Evolutionary conservation across 2,113 vertebrate species (phyloP), one percentile per base, ranked within the genome.

Genomic region (Toxotes jaculatrix): DNA sequence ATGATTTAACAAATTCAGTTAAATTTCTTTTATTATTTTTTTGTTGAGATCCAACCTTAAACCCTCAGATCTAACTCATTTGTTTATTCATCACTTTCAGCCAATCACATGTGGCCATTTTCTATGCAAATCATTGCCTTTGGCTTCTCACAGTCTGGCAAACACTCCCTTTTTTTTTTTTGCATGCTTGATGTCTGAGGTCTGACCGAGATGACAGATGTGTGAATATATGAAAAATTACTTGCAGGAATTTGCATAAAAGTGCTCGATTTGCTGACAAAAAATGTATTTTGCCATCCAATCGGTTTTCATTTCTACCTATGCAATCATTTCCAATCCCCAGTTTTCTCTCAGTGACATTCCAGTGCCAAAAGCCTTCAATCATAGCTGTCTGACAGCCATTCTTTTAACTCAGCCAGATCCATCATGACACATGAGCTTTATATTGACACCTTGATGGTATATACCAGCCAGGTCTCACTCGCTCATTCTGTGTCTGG

Each of bases 181-280:
- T 85, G 74, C 89, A 85, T 85, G 66, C 74, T 86, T 64, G 40
- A 87, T 83, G 82, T 89, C 80, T 88, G 88, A 78, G 79, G 82
- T 88, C 84, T 80, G 82, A 83, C 87, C 74, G 69, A 53, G 66
- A 82, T 91, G 89, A 90, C 86, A 90, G 85, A 89, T 88, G 89
- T 85, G 80, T 87, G 85, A 87, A 83, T 85, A 82, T 79, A 88
- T 88, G 88, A 92, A 90, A 87, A 88, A 91, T 89, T 91, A 72
- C 88, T 80, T 17, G 42, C 49, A 56, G 21, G 51, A 82, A 92
- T 94, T 92, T 93, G 78, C 90, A 93, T 93, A 74, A 85, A 87
- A 91, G 81, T 88, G 84, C 80, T 87, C 83, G 83, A 92, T 91
- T 88, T 84, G 74, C 80, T 89, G 79, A 87, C 77, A 82, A 69